phyloP scores from a whole-genome alignment of 2,113 vertebrate genomes.

The Rhabdornis inornatus region DNA sequence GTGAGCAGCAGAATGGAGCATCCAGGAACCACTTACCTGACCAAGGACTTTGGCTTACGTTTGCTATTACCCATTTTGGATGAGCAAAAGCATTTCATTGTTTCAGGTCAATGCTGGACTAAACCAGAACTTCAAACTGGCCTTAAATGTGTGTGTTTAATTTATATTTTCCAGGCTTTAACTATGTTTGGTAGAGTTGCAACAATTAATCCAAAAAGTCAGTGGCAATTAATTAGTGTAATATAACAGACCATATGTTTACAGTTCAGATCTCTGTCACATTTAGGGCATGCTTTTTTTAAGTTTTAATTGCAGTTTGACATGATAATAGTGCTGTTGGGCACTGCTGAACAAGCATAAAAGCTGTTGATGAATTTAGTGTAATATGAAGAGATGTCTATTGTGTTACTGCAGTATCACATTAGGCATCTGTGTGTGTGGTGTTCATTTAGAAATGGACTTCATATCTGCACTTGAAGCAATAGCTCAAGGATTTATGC shows the following conservation, averaged over 20 bases:
- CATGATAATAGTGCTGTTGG: not conserved
- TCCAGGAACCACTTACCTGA: accelerated
- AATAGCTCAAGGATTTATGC: not conserved
- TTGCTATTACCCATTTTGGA: not conserved
- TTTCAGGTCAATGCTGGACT: not conserved
- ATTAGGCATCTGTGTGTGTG: not conserved
- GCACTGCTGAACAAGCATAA: not conserved
- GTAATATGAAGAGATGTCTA: not conserved
- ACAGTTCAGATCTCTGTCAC: not conserved
- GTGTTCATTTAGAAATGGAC: not conserved
- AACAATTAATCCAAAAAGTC: not conserved
- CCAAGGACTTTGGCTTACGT: accelerated
- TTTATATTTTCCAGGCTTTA: not conserved
- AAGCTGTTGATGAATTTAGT: not conserved
- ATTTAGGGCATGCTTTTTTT: not conserved
- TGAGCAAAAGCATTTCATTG: not conserved
- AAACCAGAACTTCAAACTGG: not conserved
- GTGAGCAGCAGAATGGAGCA: not conserved
- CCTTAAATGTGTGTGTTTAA: not conserved
- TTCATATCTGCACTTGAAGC: not conserved
- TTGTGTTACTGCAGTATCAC: not conserved
- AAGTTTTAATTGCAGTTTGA: not conserved
- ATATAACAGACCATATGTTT: accelerated
- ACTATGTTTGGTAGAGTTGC: not conserved
- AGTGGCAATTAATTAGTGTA: not conserved